Conservation (phyloP, 2,888 invertebrate species). For the Macaria liturata region DNA sequence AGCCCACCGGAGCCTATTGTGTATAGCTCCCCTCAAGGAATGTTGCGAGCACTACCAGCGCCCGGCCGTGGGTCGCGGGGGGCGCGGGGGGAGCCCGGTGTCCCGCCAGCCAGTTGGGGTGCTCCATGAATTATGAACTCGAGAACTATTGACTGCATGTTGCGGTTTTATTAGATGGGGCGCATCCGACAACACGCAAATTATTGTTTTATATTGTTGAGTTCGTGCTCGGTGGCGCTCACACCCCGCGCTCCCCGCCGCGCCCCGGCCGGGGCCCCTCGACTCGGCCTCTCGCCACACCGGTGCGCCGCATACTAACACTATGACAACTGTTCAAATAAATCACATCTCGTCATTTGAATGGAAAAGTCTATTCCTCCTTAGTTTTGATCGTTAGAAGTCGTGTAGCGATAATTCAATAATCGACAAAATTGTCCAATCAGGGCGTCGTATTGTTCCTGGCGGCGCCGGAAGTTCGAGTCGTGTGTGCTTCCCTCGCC, state of each 20-base stretch:
- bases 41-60: constrained; percentile 64
- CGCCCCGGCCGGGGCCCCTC: no score
- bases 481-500: constrained; percentile 8
- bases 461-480: constrained; percentile 11
- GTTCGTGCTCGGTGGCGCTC: no score
- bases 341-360: no score
- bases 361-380: no score
- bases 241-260: no score
- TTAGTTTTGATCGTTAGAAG: no score
- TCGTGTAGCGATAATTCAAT: no score
- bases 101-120: constrained; percentile 38
- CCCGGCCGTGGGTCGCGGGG: constrained; percentile 15
- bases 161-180: constrained; percentile 1
- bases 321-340: no score
- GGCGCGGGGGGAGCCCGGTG: constrained; percentile 61
- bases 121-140: constrained; percentile 41
- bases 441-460: no score
- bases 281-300: no score
- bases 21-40: constrained; percentile 66
- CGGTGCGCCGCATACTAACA: no score
- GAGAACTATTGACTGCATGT: constrained; percentile 29
- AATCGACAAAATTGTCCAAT: no score
- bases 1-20: constrained; percentile 65
- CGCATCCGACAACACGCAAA: background rate
- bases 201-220: background rate